Evolutionary conservation across 2,888 invertebrate species (phyloP).

Genomic region (Gibbula magus): DNA sequence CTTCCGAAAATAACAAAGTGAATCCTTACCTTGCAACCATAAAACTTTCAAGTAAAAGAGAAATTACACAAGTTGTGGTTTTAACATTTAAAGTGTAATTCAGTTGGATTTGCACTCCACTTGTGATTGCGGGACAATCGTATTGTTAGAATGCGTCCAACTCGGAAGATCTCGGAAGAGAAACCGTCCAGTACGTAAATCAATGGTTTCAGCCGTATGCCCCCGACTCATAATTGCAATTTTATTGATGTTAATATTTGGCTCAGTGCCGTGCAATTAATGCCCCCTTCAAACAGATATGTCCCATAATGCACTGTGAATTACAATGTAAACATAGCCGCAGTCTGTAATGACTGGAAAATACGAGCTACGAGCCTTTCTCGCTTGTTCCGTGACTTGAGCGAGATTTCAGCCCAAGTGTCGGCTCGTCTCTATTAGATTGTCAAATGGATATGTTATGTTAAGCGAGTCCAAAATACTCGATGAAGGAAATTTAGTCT

Average conservation of each 20-base stretch:
- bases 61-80: too few relatives aligned
- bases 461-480: not conserved
- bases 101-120: not conserved
- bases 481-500: not conserved
- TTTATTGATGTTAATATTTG: conserved; percentile 37
- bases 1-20: too few relatives aligned
- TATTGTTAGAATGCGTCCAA: not conserved
- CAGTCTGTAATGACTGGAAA: not conserved
- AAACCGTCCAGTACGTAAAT: not conserved
- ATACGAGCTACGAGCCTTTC: not conserved
- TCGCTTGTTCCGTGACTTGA: not conserved
- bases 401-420: not conserved
- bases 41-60: not conserved
- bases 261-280: conserved; percentile 17
- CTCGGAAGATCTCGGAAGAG: not conserved
- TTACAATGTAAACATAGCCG: not conserved
- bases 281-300: conserved; percentile 11
- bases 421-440: not conserved
- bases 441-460: conserved; percentile 11
- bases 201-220: not conserved
- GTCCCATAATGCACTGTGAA: conserved; percentile 1
- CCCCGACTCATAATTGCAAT: conserved; percentile 26
- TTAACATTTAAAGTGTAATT: not conserved
- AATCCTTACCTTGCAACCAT: not conserved
- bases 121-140: not conserved